Evolutionary conservation across 2,888 invertebrate genomes (phyloP).

Genomic region (Peribatodes rhomboidaria): DNA sequence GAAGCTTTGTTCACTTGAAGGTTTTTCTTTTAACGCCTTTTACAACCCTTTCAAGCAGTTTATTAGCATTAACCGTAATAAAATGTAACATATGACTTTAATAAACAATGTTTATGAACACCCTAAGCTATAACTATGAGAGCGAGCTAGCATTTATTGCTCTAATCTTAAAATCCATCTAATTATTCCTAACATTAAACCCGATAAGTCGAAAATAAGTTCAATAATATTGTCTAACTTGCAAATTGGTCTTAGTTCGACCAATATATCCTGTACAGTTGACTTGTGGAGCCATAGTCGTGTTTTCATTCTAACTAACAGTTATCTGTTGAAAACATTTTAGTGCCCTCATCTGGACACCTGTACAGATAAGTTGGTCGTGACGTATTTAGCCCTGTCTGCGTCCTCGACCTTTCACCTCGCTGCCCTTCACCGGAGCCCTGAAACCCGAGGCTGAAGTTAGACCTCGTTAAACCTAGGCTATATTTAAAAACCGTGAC

Average conservation of each 20-base stretch:
- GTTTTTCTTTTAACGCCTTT: not conserved
- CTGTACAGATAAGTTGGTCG: not conserved
- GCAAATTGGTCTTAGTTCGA: constrained; percentile 1
- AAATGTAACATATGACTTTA: not conserved
- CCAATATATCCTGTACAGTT: not conserved
- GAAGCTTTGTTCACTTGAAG: too few species aligned
- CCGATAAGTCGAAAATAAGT: constrained; percentile 46
- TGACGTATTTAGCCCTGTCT: constrained; percentile 56
- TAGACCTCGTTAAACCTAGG: constrained; percentile 34
- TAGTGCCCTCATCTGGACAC: not conserved
- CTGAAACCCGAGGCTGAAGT: constrained; percentile 16
- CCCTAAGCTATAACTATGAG: constrained; percentile 2
- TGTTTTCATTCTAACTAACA: not conserved
- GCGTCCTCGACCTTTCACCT: constrained; percentile 62
- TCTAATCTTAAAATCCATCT: constrained; percentile 26
- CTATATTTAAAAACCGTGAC: constrained; percentile 40
- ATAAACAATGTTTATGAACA: constrained; percentile 5
- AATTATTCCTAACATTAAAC: constrained; percentile 27
- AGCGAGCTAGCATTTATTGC: constrained; percentile 11
- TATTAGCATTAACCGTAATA: not conserved
- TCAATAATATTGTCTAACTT: constrained; percentile 40
- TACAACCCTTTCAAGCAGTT: not conserved
- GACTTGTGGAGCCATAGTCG: not conserved
- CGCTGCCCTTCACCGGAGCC: constrained; percentile 47
- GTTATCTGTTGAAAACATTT: too few species aligned